Percentiles rank a stretch among this genome's conserved stretches.
These are phyloP conservation scores for Muscicapa adusta DNA, from an alignment of 2,113 vertebrate genomes.

Conservation along the genomic window DNA sequence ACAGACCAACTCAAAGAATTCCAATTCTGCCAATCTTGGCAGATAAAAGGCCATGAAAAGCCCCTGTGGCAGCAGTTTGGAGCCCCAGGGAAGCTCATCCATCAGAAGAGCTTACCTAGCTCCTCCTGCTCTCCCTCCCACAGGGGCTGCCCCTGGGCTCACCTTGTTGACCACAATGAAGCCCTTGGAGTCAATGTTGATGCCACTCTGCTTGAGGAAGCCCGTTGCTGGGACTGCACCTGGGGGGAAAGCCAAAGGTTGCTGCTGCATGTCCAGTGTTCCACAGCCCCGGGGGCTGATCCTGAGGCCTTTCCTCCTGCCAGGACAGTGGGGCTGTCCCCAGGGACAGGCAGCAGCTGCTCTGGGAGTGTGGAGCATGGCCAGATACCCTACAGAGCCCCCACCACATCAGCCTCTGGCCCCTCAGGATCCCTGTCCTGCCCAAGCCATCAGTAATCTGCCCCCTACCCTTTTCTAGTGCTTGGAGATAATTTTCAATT, in stretches of 20 bases:
- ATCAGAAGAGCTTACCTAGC: not conserved
- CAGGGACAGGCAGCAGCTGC: not conserved
- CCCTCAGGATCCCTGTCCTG: not conserved
- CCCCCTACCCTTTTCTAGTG: not conserved
- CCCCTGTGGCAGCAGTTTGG: not conserved
- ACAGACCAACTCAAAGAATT: not conserved
- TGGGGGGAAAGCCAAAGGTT: slow-evolving; percentile 29
- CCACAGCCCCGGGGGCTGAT: not conserved
- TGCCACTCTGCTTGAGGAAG: slow-evolving; percentile 90
- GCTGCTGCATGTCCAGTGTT: fast-evolving
- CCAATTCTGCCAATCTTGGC: not conserved
- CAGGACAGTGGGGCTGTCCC: not conserved
- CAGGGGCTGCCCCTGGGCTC: not conserved
- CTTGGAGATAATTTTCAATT: not conserved
- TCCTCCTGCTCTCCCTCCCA: not conserved
- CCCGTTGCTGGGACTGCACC: slow-evolving; percentile 87
- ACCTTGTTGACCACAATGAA: slow-evolving; percentile 97
- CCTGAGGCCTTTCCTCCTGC: not conserved
- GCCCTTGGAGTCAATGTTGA: slow-evolving; percentile 90
- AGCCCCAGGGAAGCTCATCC: not conserved
- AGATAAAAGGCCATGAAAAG: not conserved
- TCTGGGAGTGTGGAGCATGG: not conserved
- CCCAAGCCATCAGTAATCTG: not conserved
- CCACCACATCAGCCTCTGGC: not conserved
- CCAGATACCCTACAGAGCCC: not conserved